A percentile compares a stretch with the other conserved stretches of the same genome.
Evolutionary conservation across 2,888 invertebrate species (phyloP).

Genomic region (Agriopis leucophaearia): DNA sequence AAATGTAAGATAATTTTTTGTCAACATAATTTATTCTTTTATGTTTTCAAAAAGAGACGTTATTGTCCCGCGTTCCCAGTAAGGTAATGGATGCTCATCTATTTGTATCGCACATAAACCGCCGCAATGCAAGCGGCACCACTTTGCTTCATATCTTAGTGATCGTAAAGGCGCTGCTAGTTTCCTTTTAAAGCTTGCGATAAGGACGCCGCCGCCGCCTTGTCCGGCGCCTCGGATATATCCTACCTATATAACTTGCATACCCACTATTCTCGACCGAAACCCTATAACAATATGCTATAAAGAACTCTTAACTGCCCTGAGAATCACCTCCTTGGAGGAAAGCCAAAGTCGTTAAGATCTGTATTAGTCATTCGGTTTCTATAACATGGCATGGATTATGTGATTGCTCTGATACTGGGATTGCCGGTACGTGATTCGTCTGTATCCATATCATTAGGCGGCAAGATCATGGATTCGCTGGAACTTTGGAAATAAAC

Average conservation of each 20-base stretch:
- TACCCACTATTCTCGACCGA: slow-evolving; percentile 55
- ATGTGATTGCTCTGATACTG: slow-evolving; percentile 30
- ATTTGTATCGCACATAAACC: slow-evolving; percentile 47
- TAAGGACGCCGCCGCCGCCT: slow-evolving; percentile 66
- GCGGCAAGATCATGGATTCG: slow-evolving; percentile 8
- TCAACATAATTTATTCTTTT: slow-evolving; percentile 22
- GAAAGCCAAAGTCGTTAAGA: slow-evolving; percentile 41
- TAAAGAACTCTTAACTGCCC: slow-evolving; percentile 45
- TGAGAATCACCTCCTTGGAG: slow-evolving; percentile 42
- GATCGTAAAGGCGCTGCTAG: slow-evolving; percentile 78
- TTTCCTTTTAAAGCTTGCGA: slow-evolving; percentile 80
- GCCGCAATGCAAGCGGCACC: slow-evolving; percentile 59
- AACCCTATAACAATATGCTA: slow-evolving; percentile 53
- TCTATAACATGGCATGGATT: slow-evolving; percentile 33
- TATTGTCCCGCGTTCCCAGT: slow-evolving; percentile 35
- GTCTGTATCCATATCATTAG: slow-evolving; percentile 25
- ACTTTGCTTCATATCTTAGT: slow-evolving; percentile 65
- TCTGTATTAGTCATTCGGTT: slow-evolving; percentile 37
- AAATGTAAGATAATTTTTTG: slow-evolving; percentile 11
- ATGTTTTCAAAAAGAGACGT: slow-evolving; percentile 38
- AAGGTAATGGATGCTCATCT: slow-evolving; percentile 40
- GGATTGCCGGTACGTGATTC: slow-evolving; percentile 15
- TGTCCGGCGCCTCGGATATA: slow-evolving; percentile 53
- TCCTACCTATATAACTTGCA: slow-evolving; percentile 46
- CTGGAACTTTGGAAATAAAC: slow-evolving; percentile 17